These are phyloP conservation scores for Scomber scombrus DNA, from an alignment of 2,113 vertebrate species.

Conservation along the genomic window DNA sequence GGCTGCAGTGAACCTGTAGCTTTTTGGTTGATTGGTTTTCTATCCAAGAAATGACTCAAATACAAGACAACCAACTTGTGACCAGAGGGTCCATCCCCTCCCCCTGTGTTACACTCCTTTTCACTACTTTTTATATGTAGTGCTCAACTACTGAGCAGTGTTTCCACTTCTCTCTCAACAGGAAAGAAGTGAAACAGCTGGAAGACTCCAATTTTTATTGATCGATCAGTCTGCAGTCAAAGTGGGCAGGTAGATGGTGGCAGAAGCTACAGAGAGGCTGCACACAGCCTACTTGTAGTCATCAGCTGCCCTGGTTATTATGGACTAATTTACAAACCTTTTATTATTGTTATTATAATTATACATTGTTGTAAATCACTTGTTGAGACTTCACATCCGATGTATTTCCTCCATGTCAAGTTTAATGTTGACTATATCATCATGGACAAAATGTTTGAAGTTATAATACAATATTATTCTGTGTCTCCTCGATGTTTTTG, in stretches of 20 bases:
- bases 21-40: neutral
- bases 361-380: conserved; percentile 60
- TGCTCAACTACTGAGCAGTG: neutral
- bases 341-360: conserved; percentile 35
- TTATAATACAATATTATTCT: conserved; percentile 61
- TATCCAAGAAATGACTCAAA: neutral
- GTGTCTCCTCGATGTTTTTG: conserved; percentile 76
- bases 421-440: conserved; percentile 68
- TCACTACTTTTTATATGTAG: neutral
- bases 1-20: conserved; percentile 16
- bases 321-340: conserved; percentile 35
- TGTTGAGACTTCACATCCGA: conserved; percentile 61
- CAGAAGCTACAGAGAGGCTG: conserved; percentile 18
- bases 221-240: conserved; percentile 22
- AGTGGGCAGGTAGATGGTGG: conserved; percentile 4
- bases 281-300: conserved; percentile 15
- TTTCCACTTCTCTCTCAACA: neutral
- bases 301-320: conserved; percentile 17
- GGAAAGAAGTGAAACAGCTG: conserved; percentile 22
- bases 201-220: neutral
- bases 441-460: conserved; percentile 64
- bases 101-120: neutral
- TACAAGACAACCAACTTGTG: neutral
- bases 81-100: neutral
- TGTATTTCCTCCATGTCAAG: conserved; percentile 69